Conservation (phyloP, 2,113 vertebrate genomes). For the Xenotilapia leptura region DNA sequence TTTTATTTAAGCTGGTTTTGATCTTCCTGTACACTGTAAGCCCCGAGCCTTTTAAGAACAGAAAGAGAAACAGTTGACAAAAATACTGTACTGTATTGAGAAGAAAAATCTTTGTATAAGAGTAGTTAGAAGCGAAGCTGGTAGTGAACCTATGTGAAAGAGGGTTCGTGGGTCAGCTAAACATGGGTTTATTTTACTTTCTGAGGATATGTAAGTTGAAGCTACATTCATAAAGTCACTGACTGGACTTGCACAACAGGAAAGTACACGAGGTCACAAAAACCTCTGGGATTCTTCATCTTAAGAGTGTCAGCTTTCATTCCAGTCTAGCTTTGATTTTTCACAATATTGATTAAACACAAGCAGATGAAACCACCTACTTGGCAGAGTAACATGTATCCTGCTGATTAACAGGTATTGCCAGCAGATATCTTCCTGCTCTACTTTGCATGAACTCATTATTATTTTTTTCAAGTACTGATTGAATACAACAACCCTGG, state of each 20-base stretch:
- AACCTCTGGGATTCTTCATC: background rate
- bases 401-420: background rate
- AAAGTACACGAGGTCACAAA: background rate
- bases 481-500: background rate
- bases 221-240: background rate
- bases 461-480: background rate
- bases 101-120: background rate
- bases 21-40: background rate
- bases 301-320: background rate
- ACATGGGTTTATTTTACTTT: background rate
- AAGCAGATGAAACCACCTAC: background rate
- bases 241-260: background rate
- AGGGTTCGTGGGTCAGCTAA: background rate
- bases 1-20: background rate
- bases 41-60: background rate
- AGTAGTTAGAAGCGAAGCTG: background rate
- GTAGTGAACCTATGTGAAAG: background rate
- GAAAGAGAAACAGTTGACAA: background rate
- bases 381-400: background rate
- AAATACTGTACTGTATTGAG: background rate
- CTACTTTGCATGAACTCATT: background rate
- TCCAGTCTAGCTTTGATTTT: background rate
- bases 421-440: background rate
- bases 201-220: background rate
- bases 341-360: background rate